A percentile compares a stretch with the other conserved stretches of the same genome.
Evolutionary conservation across 2,797 vertebrate species (phyloP).

Genomic region (Dromococcyx pavoninus): DNA sequence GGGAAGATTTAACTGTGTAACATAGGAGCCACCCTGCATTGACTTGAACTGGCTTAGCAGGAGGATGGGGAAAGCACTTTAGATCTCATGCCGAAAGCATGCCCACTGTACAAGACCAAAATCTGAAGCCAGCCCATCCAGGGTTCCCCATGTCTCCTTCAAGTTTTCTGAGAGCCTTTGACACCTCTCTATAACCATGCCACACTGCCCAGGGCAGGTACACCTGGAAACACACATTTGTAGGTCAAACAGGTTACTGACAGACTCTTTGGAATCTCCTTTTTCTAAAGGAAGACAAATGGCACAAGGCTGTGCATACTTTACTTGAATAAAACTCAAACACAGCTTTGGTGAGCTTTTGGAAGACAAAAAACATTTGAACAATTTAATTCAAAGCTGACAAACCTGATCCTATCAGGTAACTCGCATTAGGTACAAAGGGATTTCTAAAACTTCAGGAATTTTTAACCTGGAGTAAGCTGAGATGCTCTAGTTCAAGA

Average conservation of each 20-base stretch:
- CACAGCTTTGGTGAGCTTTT: conserved; percentile 2
- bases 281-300: conserved; percentile 27
- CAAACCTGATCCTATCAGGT: not conserved
- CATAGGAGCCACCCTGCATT: fast-evolving
- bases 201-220: fast-evolving
- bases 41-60: not conserved
- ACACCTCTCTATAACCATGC: not conserved
- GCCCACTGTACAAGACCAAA: not conserved
- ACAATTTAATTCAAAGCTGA: not conserved
- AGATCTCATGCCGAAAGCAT: not conserved
- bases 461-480: not conserved
- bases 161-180: not conserved
- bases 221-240: not conserved
- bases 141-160: not conserved
- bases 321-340: conserved; percentile 11
- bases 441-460: not conserved
- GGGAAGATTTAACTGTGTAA: not conserved
- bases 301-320: not conserved
- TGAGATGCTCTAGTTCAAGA: not conserved
- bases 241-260: not conserved
- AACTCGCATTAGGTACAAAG: not conserved
- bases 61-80: not conserved
- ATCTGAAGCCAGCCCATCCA: not conserved
- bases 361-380: not conserved
- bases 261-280: not conserved